A percentile compares a stretch with the other conserved stretches of the same genome.
These are phyloP conservation scores for Odontesthes bonariensis DNA, from an alignment of 2,113 vertebrate species.

Conservation along the genomic window DNA sequence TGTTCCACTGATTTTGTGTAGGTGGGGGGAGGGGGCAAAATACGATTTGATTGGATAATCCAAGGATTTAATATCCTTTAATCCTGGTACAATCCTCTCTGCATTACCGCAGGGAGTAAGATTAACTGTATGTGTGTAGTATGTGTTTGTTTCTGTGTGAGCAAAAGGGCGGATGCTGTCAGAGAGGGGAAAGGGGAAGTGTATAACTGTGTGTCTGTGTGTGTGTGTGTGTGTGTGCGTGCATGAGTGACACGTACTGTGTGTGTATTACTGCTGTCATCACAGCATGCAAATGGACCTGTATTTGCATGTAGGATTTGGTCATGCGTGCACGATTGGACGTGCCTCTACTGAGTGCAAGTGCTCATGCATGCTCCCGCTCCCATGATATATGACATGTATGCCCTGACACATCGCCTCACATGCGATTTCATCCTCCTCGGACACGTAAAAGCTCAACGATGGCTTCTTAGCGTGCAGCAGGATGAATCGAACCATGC, in stretches of 20 bases:
- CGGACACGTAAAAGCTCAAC: constrained; percentile 36
- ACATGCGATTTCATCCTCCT: constrained; percentile 41
- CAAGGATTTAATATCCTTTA: constrained; percentile 84
- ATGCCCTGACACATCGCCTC: constrained; percentile 44
- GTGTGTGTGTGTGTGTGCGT: constrained; percentile 15
- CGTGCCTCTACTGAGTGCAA: constrained; percentile 25
- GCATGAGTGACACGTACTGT: constrained; percentile 28
- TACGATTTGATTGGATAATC: constrained; percentile 87
- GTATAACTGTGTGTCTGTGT: constrained; percentile 17
- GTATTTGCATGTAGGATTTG: constrained; percentile 56
- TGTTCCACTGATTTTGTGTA: constrained; percentile 71
- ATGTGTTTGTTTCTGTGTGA: constrained; percentile 66
- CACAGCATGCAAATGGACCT: constrained; percentile 59
- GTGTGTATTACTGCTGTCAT: constrained; percentile 51
- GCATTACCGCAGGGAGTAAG: constrained; percentile 79
- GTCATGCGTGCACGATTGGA: constrained; percentile 41
- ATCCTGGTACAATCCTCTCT: constrained; percentile 84
- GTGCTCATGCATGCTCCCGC: constrained; percentile 33
- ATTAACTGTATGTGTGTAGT: constrained; percentile 79
- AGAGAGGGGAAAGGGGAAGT: constrained; percentile 14
- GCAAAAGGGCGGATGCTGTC: constrained; percentile 33
- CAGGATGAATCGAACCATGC: constrained; percentile 38
- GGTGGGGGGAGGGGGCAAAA: constrained; percentile 74
- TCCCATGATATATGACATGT: constrained; percentile 52
- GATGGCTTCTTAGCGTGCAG: constrained; percentile 54